phyloP scores from a whole-genome alignment of 2,113 vertebrate genomes.

The Columba janthina region DNA sequence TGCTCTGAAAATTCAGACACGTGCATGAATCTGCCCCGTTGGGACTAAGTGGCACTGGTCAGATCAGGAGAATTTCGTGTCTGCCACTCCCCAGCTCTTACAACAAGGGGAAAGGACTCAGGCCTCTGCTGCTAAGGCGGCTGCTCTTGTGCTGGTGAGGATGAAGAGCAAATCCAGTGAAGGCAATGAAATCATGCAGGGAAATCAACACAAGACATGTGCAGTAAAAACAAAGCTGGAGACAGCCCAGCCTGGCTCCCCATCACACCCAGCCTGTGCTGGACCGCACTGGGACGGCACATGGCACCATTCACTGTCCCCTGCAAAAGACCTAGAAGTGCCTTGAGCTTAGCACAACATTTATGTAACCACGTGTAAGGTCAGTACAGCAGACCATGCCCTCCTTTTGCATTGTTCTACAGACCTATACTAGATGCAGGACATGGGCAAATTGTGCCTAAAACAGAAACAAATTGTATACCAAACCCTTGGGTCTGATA shows the following conservation, averaged over 20 bases:
- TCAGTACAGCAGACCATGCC: accelerated
- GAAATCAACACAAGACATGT: accelerated
- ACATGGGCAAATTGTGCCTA: background rate
- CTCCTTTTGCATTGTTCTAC: background rate
- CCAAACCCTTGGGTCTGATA: background rate
- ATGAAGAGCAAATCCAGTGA: background rate
- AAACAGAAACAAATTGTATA: background rate
- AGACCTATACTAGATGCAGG: background rate
- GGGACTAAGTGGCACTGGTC: background rate
- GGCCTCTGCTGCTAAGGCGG: background rate
- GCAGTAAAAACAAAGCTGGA: background rate
- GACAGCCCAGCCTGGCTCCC: background rate
- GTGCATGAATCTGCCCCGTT: background rate
- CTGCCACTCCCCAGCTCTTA: background rate
- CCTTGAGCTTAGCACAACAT: background rate
- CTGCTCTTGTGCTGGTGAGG: background rate
- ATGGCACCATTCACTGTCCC: background rate
- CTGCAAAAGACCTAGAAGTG: background rate
- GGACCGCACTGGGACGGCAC: background rate
- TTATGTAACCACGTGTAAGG: background rate
- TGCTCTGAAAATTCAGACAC: background rate
- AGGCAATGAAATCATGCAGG: accelerated
- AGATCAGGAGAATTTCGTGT: background rate
- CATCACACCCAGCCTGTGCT: background rate
- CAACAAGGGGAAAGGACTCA: background rate